Evolutionary conservation across 2,888 invertebrate genomes (phyloP), one percentile per base, ranked within the genome.

Genomic region (Polyploca ridens): DNA sequence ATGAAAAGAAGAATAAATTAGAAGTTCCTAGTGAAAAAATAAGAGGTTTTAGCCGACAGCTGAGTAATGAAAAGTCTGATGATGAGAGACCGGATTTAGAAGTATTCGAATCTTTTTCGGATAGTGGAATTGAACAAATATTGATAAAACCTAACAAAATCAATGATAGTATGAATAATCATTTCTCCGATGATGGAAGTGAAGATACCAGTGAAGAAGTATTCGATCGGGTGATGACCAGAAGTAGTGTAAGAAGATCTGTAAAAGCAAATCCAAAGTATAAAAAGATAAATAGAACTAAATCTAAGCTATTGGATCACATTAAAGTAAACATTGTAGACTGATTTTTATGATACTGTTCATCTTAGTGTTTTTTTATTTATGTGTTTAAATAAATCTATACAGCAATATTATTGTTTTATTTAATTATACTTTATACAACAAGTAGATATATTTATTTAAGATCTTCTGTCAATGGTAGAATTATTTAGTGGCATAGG

Each of bases 181-280:
- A 94, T 68, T 94, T 93, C 70, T 93, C 94, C 65, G 94, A 94
- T 76, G 94, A 94, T 61, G 94, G 91, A 33, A 94, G 94, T 64
- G 94, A 93, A 68, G 94, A 93, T 44, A 93, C 93, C 74, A 93
- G 94, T 86, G 94, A 94, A 84, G 94, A 94, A 82, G 83, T 90
- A 61, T 94, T 94, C 65, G 91, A 94, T 54, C 84, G 93, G 75
- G 93, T 94, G 0, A 94, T 94, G 94, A 87, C 89, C 0, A 88
- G 94, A 76, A 93, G 88, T 69, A 94, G 94, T 69, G 82, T 92
- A 16, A 83, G 94, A 76, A 81, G 90, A 75, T 94, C 94, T 1
- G 90, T 93, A 2, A 94, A 94, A 84, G 91, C 91, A 0, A 94
- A 94, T 72, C 94, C 94, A n/a, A 94, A 94, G 72, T 94, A 94